These are phyloP conservation scores for Colistium nudipinnis DNA, from an alignment of 2,113 vertebrate genomes.

Conservation along the genomic window DNA sequence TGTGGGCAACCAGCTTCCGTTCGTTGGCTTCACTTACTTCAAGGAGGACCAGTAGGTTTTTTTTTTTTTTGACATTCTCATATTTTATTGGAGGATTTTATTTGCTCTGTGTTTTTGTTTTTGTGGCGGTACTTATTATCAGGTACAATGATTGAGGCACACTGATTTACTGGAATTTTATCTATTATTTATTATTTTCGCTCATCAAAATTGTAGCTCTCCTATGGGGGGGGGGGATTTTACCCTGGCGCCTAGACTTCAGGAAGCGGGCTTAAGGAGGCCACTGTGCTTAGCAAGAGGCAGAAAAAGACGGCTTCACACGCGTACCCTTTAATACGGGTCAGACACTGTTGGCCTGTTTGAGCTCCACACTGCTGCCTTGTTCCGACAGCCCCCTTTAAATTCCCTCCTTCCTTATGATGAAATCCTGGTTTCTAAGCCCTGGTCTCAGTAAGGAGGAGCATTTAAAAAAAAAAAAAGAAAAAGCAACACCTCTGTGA, in stretches of 20 bases:
- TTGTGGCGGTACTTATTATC: slow-evolving; percentile 3
- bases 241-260: neutral
- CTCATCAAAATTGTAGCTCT: neutral
- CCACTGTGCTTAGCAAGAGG: slow-evolving; percentile 5
- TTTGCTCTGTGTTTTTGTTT: too few species aligned
- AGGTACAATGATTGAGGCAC: too few species aligned
- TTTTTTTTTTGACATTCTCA: too few species aligned
- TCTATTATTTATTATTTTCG: neutral
- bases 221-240: neutral
- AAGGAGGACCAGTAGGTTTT: slow-evolving; percentile 93
- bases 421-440: slow-evolving; percentile 28
- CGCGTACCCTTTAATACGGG: slow-evolving; percentile 41
- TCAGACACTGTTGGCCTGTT: slow-evolving; percentile 69
- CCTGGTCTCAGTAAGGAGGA: neutral
- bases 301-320: slow-evolving; percentile 36
- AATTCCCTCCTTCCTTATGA: slow-evolving; percentile 21
- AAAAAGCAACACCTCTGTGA: slow-evolving; percentile 5
- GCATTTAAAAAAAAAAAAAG: slow-evolving; percentile 8
- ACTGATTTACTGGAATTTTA: neutral
- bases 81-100: too few species aligned
- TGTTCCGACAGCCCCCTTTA: slow-evolving; percentile 59
- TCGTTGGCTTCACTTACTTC: slow-evolving; percentile 97
- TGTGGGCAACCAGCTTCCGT: slow-evolving; percentile 97
- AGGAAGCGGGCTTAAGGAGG: slow-evolving; percentile 32
- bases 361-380: slow-evolving; percentile 67